A percentile compares a stretch with the other conserved stretches of the same genome.
Evolutionary conservation across 1,140 invertebrate genomes (phyloP).

Genomic region (Drosophila athabasca): DNA sequence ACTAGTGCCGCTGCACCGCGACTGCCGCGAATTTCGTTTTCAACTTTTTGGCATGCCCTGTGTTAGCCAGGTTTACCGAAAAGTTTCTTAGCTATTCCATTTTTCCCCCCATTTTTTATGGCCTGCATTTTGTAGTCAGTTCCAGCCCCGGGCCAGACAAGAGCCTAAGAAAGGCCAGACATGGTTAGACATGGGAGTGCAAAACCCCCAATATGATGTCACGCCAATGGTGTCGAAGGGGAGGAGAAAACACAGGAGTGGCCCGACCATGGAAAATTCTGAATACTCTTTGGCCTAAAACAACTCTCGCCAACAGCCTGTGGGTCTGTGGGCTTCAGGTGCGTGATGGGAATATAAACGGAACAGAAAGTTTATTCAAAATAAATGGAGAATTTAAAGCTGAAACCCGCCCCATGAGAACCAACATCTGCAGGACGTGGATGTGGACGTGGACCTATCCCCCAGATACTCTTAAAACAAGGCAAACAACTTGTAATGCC

Average conservation of each 20-base stretch:
- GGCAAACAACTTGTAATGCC: no score
- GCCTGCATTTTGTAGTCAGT: conserved; percentile 15
- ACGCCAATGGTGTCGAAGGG: conserved; percentile 6
- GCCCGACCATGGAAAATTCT: background rate
- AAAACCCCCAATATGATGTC: conserved; percentile 19
- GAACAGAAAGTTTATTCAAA: background rate
- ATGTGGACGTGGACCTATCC: no score
- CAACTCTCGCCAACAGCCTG: no score
- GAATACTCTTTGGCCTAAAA: conserved; percentile 1
- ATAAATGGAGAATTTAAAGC: no score
- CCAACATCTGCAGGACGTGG: background rate
- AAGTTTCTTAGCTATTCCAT: conserved; percentile 2
- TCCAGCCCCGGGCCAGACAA: background rate
- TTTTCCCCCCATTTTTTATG: conserved; percentile 12
- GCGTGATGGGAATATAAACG: conserved; percentile 14
- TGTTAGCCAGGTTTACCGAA: background rate
- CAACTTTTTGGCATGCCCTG: no score
- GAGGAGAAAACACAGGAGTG: conserved; percentile 4
- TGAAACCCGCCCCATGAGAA: background rate
- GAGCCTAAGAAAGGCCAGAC: background rate
- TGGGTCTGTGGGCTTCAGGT: background rate
- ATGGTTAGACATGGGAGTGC: background rate
- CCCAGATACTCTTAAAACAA: no score
- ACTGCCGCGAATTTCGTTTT: background rate
- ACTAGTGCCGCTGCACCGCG: conserved; percentile 13